Evolutionary conservation across 53 echinoderm and acorn worm genomes (phyloP).

Genomic region (Crossaster papposus): DNA sequence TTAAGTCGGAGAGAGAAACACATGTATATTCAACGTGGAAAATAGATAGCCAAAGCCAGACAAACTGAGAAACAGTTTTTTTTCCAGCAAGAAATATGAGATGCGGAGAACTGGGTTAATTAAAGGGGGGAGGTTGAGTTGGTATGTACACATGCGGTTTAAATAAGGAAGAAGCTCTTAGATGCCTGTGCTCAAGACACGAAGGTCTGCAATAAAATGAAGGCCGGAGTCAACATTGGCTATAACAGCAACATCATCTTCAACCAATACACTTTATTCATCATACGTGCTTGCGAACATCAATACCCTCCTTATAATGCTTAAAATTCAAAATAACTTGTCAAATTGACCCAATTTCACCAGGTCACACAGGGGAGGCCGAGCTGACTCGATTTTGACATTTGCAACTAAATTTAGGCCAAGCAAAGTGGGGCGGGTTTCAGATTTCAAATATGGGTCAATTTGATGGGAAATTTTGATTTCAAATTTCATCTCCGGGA

Average conservation of each 20-base stretch:
- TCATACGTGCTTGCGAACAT: constrained; percentile 61
- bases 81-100: constrained; percentile 39
- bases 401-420: constrained; percentile 62
- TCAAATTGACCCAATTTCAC: constrained; percentile 58
- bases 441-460: constrained; percentile 59
- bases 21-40: constrained; percentile 45
- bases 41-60: constrained; percentile 52
- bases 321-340: constrained; percentile 62
- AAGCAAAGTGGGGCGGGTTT: constrained; percentile 56
- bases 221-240: constrained; percentile 50
- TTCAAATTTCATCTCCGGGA: constrained; percentile 46
- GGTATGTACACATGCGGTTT: constrained; percentile 52
- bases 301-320: constrained; percentile 61
- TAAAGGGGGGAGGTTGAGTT: constrained; percentile 35
- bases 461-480: constrained; percentile 54
- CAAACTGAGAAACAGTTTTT: constrained; percentile 46
- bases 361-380: constrained; percentile 52
- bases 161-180: constrained; percentile 42
- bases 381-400: constrained; percentile 56
- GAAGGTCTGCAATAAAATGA: constrained; percentile 37
- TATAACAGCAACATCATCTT: constrained; percentile 61
- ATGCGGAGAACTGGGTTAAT: constrained; percentile 54
- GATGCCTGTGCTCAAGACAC: constrained; percentile 26
- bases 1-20: constrained; percentile 22
- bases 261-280: constrained; percentile 62